Conservation (phyloP, 2,113 vertebrate species). For the Coregonus clupeaformis region DNA sequence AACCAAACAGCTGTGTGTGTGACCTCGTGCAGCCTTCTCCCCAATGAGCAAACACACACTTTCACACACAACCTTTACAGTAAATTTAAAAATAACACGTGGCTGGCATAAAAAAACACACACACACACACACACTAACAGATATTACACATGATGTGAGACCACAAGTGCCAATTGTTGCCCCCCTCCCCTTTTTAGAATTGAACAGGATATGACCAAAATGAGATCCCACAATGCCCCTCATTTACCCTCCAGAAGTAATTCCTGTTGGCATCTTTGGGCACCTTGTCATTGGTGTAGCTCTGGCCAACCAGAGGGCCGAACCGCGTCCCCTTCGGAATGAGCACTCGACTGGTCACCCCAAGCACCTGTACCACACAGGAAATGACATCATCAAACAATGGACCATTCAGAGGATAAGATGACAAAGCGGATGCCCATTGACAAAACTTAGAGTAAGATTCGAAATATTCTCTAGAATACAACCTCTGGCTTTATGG, state of each 20-base stretch:
- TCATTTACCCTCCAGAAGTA: constrained; percentile 95
- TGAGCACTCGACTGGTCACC: constrained; percentile 88
- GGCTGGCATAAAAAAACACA: constrained; percentile 6
- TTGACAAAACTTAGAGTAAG: constrained; percentile 17
- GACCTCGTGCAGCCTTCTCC: too few relatives aligned
- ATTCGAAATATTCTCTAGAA: constrained; percentile 34
- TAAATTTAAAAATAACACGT: neutral
- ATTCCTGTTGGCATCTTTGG: constrained; percentile 87
- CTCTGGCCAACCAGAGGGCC: constrained; percentile 89
- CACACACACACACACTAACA: constrained; percentile 2
- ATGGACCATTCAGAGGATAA: constrained; percentile 24
- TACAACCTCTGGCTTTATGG: neutral
- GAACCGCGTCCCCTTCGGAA: constrained; percentile 92
- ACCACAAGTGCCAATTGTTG: neutral
- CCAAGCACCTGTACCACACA: constrained; percentile 80
- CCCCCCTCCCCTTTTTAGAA: neutral
- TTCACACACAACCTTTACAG: constrained; percentile 11
- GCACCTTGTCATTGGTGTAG: constrained; percentile 84
- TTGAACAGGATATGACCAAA: neutral
- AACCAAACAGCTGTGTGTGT: constrained; percentile 68
- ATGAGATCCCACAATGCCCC: constrained; percentile 41
- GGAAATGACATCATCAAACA: constrained; percentile 26
- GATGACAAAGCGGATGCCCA: constrained; percentile 15
- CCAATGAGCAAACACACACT: neutral
- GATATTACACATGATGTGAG: constrained; percentile 55